These are phyloP conservation scores for Abrostola triplasia DNA, from an alignment of 2,888 invertebrate genomes.

Conservation along the genomic window DNA sequence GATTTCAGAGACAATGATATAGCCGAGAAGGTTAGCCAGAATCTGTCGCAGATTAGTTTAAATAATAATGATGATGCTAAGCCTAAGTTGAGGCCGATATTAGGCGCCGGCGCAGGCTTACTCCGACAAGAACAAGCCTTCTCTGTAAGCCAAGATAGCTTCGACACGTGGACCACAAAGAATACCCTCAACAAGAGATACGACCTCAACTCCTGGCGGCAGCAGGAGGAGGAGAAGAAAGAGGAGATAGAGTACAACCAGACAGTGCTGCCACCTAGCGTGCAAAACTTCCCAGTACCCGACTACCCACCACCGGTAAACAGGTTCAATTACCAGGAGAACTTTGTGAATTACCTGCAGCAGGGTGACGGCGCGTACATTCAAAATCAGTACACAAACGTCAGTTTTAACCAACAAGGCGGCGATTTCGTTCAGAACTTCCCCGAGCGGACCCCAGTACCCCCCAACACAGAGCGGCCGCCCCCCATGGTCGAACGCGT, in stretches of 20 bases:
- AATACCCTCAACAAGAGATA: slow-evolving; percentile 75
- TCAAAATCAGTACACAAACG: slow-evolving; percentile 72
- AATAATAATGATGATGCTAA: slow-evolving; percentile 77
- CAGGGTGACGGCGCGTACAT: slow-evolving; percentile 82
- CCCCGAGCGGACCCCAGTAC: slow-evolving; percentile 40
- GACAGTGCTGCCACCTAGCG: slow-evolving; percentile 71
- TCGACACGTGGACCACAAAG: slow-evolving; percentile 78
- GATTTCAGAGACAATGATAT: slow-evolving; percentile 57
- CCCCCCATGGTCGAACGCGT: slow-evolving; percentile 43
- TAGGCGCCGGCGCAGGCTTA: slow-evolving; percentile 80
- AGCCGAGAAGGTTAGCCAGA: slow-evolving; percentile 70
- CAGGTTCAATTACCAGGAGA: slow-evolving; percentile 68
- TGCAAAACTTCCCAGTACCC: slow-evolving; percentile 53
- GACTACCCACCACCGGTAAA: slow-evolving; percentile 75
- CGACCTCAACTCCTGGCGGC: slow-evolving; percentile 83
- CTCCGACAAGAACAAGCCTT: slow-evolving; percentile 73
- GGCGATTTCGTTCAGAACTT: slow-evolving; percentile 69
- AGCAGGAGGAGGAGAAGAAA: slow-evolving; percentile 73
- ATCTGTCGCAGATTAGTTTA: slow-evolving; percentile 75
- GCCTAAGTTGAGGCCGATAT: slow-evolving; percentile 80
- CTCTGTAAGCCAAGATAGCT: slow-evolving; percentile 68
- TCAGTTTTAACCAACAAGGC: slow-evolving; percentile 68
- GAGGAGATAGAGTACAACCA: slow-evolving; percentile 76
- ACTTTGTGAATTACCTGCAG: slow-evolving; percentile 74
- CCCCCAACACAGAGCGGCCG: slow-evolving; percentile 39